Evolutionary conservation across 2,888 invertebrate genomes (phyloP).

Genomic region (Sipha maydis): DNA sequence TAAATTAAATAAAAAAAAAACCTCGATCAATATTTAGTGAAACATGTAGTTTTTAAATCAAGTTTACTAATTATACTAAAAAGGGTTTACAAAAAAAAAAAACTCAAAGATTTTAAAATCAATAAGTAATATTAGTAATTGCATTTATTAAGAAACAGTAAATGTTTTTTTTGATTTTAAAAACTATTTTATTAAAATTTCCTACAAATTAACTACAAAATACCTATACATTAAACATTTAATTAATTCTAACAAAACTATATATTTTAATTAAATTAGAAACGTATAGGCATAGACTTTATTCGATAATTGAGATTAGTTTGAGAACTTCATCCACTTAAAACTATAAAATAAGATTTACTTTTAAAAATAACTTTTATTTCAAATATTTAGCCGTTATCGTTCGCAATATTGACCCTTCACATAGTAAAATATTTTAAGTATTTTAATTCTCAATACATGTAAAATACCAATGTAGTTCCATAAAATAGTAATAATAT

Average conservation of each 20-base stretch:
- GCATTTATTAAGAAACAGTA: no score
- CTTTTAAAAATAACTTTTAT: not conserved
- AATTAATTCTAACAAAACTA: not conserved
- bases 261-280: not conserved
- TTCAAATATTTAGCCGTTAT: not conserved
- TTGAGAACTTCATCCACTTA: not conserved
- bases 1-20: no score
- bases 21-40: no score
- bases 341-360: not conserved
- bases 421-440: no score
- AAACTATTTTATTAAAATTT: not conserved
- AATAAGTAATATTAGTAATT: no score
- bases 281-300: not conserved
- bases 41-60: no score
- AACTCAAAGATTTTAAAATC: no score
- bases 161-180: not conserved
- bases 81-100: no score
- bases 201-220: not conserved
- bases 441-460: no score
- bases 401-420: not conserved
- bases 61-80: no score
- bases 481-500: no score
- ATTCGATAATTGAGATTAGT: not conserved
- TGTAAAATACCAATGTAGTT: no score
- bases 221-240: not conserved